A percentile compares a stretch with the other conserved stretches of the same genome.
Evolutionary conservation across 2,797 vertebrate genomes (phyloP).

Genomic region (Micrastur ruficollis): DNA sequence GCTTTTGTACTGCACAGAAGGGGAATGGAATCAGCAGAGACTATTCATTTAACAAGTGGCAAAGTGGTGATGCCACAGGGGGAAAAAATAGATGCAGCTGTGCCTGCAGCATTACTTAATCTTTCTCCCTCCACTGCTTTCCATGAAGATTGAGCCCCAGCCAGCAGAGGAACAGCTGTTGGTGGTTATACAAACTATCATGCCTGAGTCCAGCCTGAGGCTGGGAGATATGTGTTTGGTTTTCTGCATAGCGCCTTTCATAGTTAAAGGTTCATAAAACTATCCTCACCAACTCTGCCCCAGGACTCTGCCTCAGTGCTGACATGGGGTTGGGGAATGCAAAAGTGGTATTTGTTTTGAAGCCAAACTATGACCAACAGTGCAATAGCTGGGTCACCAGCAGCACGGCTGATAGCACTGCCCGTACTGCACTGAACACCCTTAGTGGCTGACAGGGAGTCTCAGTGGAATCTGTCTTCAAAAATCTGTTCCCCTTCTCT

Average conservation of each 20-base stretch:
- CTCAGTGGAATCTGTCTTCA: not conserved
- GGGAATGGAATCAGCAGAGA: not conserved
- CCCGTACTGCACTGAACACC: not conserved
- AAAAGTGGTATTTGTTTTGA: not conserved
- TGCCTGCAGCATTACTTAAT: conserved; percentile 58
- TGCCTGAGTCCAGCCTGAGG: conserved; percentile 24
- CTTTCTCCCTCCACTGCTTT: conserved; percentile 49
- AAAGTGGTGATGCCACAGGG: conserved; percentile 43
- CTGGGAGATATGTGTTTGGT: not conserved
- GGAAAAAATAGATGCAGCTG: conserved; percentile 33
- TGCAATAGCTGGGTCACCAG: not conserved
- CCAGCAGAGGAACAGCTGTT: conserved; percentile 51
- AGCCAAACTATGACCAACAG: not conserved
- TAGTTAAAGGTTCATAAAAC: not conserved
- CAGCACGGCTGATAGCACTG: not conserved
- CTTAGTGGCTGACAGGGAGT: not conserved
- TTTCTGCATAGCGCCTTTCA: not conserved
- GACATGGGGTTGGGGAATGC: not conserved
- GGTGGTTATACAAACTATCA: not conserved
- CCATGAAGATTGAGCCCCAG: conserved; percentile 45
- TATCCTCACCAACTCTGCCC: not conserved
- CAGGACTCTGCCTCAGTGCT: not conserved
- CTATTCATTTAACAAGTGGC: conserved; percentile 50
- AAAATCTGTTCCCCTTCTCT: not conserved
- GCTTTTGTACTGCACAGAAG: not conserved